Conservation (phyloP, 2,113 vertebrate species). For the Calidris pygmaea region DNA sequence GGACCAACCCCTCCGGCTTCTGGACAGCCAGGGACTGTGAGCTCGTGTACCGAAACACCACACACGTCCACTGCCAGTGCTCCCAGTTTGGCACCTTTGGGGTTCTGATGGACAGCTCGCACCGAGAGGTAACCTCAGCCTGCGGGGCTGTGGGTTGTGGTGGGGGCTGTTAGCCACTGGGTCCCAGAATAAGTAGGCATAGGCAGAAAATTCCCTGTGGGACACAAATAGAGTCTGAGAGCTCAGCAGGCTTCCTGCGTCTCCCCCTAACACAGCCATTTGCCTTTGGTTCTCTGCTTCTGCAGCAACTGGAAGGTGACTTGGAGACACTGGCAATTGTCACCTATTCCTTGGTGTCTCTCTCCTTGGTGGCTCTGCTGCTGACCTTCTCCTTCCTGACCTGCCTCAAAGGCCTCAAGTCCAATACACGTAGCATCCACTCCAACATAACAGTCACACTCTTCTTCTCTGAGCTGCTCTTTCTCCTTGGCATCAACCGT, state of each 20-base stretch:
- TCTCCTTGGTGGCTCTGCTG: slow-evolving; percentile 88
- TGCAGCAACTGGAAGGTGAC: slow-evolving; percentile 92
- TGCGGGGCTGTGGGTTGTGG: background rate
- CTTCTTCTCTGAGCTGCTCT: slow-evolving; percentile 92
- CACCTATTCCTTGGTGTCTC: slow-evolving; percentile 86
- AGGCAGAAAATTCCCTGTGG: background rate
- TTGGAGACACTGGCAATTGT: slow-evolving; percentile 92
- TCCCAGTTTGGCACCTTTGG: slow-evolving; percentile 93
- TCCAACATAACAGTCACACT: slow-evolving; percentile 90
- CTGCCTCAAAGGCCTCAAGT: slow-evolving; percentile 93
- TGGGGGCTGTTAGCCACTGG: background rate
- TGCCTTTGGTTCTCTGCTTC: slow-evolving; percentile 33
- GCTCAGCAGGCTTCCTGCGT: background rate
- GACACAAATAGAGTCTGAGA: background rate
- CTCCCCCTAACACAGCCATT: background rate
- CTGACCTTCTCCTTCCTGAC: slow-evolving; percentile 88
- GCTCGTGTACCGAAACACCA: slow-evolving; percentile 92
- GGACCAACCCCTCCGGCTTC: slow-evolving; percentile 83
- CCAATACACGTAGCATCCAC: slow-evolving; percentile 94
- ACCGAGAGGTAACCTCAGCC: slow-evolving; percentile 87
- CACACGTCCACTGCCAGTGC: slow-evolving; percentile 95
- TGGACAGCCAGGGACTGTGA: slow-evolving; percentile 95
- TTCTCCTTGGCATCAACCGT: slow-evolving; percentile 90
- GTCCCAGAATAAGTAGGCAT: background rate
- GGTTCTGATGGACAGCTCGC: slow-evolving; percentile 96